Evolutionary conservation across 2,888 invertebrate genomes (phyloP).

Genomic region (Bombylius major): DNA sequence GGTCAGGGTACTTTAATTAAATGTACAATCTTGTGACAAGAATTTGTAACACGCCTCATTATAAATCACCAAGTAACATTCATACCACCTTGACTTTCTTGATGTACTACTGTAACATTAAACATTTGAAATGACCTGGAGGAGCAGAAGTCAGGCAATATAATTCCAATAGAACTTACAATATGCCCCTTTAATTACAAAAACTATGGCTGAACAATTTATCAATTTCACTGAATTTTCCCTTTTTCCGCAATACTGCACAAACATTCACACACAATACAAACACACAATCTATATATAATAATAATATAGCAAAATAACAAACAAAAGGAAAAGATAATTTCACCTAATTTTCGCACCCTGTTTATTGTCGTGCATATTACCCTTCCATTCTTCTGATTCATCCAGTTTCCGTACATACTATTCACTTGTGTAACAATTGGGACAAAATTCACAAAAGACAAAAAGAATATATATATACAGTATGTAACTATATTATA

Average conservation of each 20-base stretch:
- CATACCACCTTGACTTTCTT: slow-evolving; percentile 4
- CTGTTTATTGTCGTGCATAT: slow-evolving; percentile 7
- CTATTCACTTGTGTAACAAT: neutral
- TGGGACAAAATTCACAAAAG: too few relatives aligned
- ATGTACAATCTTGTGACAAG: slow-evolving; percentile 3
- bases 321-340: slow-evolving; percentile 18
- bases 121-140: neutral
- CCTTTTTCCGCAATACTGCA: slow-evolving; percentile 6
- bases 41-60: slow-evolving; percentile 6
- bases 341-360: slow-evolving; percentile 19
- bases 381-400: too few relatives aligned
- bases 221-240: slow-evolving; percentile 13
- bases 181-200: slow-evolving; percentile 15
- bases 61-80: slow-evolving; percentile 3
- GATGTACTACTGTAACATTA: neutral
- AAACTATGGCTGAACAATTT: slow-evolving; percentile 13
- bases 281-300: too few relatives aligned
- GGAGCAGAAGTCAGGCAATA: slow-evolving; percentile 6
- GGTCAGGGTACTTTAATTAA: slow-evolving; percentile 7
- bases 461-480: too few relatives aligned
- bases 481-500: too few relatives aligned
- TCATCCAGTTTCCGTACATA: too few relatives aligned
- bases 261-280: neutral
- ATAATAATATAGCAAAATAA: neutral
- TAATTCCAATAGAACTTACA: slow-evolving; percentile 13